Evolutionary conservation across 2,113 vertebrate species (phyloP), one percentile per base, ranked within the genome.

Genomic region (Eudyptes chrysolophus): DNA sequence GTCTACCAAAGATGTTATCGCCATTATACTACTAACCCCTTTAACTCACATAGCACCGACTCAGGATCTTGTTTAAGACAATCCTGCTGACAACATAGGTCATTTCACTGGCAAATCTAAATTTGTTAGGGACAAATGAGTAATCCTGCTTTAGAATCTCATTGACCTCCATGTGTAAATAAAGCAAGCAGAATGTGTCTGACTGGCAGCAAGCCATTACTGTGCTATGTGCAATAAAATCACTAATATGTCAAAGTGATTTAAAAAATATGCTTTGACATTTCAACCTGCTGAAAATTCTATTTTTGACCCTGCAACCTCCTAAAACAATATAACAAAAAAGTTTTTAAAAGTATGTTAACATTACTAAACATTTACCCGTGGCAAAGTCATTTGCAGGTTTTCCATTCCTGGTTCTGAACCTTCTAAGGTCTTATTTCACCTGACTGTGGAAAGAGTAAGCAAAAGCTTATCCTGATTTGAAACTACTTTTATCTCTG

Each of bases 111-210:
- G 71, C 22, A 94, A 91, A 91, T 72, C 77, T 60, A 60, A 84
- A 91, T 95, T 87, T 84, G 55, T 75, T 89, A 55, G 64, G 91
- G 84, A 94, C 76, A 94, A 96, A 78, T 94, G 60, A 95, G 91
- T 92, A 96, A 94, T 94, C 49, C 48, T 85, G 22, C 87, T 79
- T 68, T 11, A 21, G 84, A 89, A 94, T 96, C 89, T 96, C 89
- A 82, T 85, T 95, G 92, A 96, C 89, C 87, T 95, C 84, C 49
- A 79, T 85, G 87, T 94, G 74, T 94, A 97, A 95, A 96, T 94
- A 96, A 93, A 85, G 81, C 72, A 78, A 95, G 48, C 32, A 92
- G 87, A 95, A 94, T 83, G 74, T 69, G 66, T 72, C 81, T 95
- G 78, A 65, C 84, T 92, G 96, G 97, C 96, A 93, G 87, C 36